A percentile compares a stretch with the other conserved stretches of the same genome.
Evolutionary conservation across 2,888 invertebrate species (phyloP).

Genomic region (Papilio demoleus): DNA sequence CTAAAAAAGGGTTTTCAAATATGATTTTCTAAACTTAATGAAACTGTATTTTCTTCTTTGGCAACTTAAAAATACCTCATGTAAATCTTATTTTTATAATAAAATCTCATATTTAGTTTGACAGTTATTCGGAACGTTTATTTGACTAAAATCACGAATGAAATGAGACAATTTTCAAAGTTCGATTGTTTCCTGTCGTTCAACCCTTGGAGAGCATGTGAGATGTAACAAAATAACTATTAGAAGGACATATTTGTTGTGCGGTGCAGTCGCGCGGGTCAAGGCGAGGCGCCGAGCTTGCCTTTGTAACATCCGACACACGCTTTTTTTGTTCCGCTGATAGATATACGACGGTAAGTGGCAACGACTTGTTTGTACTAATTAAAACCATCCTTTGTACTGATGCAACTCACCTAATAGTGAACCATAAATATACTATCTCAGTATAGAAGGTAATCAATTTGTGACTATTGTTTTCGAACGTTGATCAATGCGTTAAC

Average conservation of each 20-base stretch:
- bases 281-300: conserved; percentile 60
- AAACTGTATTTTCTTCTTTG: too few species aligned
- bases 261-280: conserved; percentile 57
- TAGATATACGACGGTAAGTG: conserved; percentile 26
- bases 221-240: conserved; percentile 24
- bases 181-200: not conserved
- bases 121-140: too few species aligned
- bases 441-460: not conserved
- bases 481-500: not conserved
- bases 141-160: too few species aligned
- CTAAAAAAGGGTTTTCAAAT: not conserved
- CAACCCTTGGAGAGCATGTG: conserved; percentile 8
- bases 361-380: conserved; percentile 33
- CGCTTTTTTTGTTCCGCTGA: conserved; percentile 31
- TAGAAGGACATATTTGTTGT: conserved; percentile 48
- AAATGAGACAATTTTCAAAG: too few species aligned
- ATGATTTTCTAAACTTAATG: too few species aligned
- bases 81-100: too few species aligned
- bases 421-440: conserved; percentile 4
- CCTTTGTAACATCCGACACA: conserved; percentile 36
- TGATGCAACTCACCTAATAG: not conserved
- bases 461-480: not conserved
- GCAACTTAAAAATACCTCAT: too few species aligned
- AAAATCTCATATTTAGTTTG: too few species aligned
- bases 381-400: conserved; percentile 35